Percentiles rank a stretch among this genome's conserved stretches.
Evolutionary conservation across 1,140 invertebrate species (phyloP).

Genomic region (Babylonia areolata): DNA sequence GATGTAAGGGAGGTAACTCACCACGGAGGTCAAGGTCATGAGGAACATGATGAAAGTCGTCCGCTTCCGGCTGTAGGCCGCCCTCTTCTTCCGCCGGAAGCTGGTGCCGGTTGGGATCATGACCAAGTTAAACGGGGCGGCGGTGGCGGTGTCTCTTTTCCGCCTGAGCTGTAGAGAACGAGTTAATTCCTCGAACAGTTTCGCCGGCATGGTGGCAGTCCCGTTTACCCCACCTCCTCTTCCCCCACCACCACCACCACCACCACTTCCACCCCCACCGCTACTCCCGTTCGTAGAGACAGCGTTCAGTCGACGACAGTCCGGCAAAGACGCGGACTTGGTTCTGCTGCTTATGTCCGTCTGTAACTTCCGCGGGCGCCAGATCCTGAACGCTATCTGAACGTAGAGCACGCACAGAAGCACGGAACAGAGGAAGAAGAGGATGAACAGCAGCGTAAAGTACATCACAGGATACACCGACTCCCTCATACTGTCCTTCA

Average conservation of each 20-base stretch:
- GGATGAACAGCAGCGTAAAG: conserved; percentile 27
- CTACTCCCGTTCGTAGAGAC: too few relatives aligned
- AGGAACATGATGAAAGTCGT: conserved; percentile 55
- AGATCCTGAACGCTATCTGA: conserved; percentile 30
- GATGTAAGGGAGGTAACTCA: conserved; percentile 56
- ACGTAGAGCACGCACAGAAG: conserved; percentile 28
- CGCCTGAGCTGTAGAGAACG: background rate
- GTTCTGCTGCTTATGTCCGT: conserved; percentile 27
- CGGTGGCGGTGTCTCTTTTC: conserved; percentile 25
- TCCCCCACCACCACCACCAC: background rate
- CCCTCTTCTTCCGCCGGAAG: conserved; percentile 21
- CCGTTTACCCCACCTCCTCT: background rate
- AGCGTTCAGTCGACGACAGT: conserved; percentile 23
- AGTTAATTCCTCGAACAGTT: conserved; percentile 43
- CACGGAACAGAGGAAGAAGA: conserved; percentile 36
- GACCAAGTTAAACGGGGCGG: conserved; percentile 25
- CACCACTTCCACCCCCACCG: background rate
- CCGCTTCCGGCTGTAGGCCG: conserved; percentile 37
- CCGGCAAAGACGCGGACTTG: conserved; percentile 20
- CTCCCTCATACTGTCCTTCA: conserved; percentile 32
- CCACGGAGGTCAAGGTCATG: conserved; percentile 54
- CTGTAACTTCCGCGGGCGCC: conserved; percentile 34
- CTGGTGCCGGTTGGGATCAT: conserved; percentile 27
- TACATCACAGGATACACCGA: conserved; percentile 22
- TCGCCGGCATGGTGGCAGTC: background rate